phyloP scores from a whole-genome alignment of 2,113 vertebrate species.

The Oreamnos americanus region DNA sequence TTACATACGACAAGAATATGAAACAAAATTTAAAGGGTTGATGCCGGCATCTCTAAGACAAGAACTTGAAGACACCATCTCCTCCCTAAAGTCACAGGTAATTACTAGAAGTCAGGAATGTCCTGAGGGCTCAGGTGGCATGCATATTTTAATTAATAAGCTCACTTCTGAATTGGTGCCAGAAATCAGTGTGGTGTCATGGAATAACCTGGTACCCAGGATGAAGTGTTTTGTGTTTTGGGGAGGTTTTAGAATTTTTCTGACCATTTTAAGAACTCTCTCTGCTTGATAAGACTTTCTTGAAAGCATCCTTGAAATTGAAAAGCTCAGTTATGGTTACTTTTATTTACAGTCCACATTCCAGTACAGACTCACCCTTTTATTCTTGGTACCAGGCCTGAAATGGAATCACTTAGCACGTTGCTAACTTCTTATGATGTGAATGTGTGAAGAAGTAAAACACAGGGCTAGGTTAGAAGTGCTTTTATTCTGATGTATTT shows the following conservation, averaged over 20 bases:
- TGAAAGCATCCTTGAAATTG: constrained; percentile 22
- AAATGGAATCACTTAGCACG: background rate
- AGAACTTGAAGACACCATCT: constrained; percentile 95
- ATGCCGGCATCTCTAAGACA: constrained; percentile 89
- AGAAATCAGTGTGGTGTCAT: background rate
- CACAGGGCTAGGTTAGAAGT: background rate
- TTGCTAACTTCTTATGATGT: background rate
- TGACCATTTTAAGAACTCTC: background rate
- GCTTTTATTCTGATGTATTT: background rate
- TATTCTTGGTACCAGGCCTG: background rate
- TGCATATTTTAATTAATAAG: background rate
- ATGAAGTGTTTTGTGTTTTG: background rate
- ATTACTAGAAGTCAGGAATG: background rate
- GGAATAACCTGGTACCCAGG: background rate
- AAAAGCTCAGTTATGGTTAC: background rate
- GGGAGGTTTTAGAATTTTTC: background rate
- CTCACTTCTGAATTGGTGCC: background rate
- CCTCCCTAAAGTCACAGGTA: constrained; percentile 96
- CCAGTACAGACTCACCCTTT: background rate
- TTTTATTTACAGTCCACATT: background rate
- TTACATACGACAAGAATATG: constrained; percentile 88
- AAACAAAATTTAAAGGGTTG: constrained; percentile 90
- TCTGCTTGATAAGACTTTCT: background rate
- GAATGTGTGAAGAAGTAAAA: background rate
- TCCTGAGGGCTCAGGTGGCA: background rate